Conservation (phyloP, 2,888 invertebrate genomes). For the Amphipyra tragopoginis region DNA sequence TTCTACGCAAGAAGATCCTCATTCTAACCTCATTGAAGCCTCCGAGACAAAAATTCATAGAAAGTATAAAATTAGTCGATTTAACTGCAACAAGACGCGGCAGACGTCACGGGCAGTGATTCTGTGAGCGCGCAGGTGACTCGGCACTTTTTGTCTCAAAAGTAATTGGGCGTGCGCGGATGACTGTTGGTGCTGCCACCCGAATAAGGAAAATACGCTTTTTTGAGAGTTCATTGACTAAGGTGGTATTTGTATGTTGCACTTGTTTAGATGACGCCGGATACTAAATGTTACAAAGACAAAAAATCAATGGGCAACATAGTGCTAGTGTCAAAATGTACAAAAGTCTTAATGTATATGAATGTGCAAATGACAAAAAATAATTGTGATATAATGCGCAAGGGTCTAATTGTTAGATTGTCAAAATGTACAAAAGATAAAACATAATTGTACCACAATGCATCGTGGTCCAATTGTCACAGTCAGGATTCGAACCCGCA, state of each 20-base stretch:
- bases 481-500: no score
- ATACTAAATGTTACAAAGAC: no score
- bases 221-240: slow-evolving; percentile 55
- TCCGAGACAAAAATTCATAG: slow-evolving; percentile 30
- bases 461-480: no score
- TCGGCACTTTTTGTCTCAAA: slow-evolving; percentile 59
- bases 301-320: no score
- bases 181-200: slow-evolving; percentile 47
- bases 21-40: slow-evolving; percentile 8
- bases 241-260: not conserved
- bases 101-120: slow-evolving; percentile 57
- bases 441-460: no score
- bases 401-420: no score
- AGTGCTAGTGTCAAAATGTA: no score
- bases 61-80: slow-evolving; percentile 44
- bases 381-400: no score
- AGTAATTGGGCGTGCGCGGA: slow-evolving; percentile 60
- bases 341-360: no score
- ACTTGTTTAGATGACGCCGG: not conserved
- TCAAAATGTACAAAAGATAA: no score
- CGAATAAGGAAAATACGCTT: slow-evolving; percentile 22
- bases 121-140: slow-evolving; percentile 61
- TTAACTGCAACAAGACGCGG: slow-evolving; percentile 36
- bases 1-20: not conserved
- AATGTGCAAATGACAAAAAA: no score